Conservation (phyloP, 2,888 invertebrate species). For the Xestia sexstrigata region DNA sequence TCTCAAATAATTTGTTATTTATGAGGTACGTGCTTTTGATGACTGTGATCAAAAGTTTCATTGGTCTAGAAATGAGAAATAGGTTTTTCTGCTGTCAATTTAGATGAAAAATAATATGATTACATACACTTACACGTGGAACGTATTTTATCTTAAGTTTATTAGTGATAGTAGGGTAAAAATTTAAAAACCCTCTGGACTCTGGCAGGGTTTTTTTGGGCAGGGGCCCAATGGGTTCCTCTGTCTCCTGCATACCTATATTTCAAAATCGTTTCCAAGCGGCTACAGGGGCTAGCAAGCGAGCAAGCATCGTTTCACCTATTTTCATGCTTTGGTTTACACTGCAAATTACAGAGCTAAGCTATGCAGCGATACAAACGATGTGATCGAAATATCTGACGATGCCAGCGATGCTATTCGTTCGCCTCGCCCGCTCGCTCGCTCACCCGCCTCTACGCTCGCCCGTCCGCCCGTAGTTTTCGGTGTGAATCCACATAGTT, state of each 20-base stretch:
- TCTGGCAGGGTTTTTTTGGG: background rate
- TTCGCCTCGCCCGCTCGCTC: too few relatives aligned
- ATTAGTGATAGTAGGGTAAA: background rate
- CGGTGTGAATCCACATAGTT: too few relatives aligned
- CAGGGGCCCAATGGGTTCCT: background rate
- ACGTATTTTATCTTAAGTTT: background rate
- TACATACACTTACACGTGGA: background rate
- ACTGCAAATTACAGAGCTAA: too few relatives aligned
- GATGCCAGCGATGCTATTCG: too few relatives aligned
- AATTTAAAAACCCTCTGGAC: too few relatives aligned
- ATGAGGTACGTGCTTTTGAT: background rate
- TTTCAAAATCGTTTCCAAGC: background rate
- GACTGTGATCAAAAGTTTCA: background rate
- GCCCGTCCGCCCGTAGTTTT: too few relatives aligned
- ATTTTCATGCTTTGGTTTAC: too few relatives aligned
- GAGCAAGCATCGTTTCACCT: too few relatives aligned
- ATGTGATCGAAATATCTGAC: too few relatives aligned
- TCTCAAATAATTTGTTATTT: background rate
- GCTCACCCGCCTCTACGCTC: too few relatives aligned
- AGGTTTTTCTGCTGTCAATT: background rate
- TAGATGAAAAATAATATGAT: slow-evolving; percentile 1
- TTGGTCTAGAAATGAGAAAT: slow-evolving; percentile 1
- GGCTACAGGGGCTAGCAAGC: too few relatives aligned
- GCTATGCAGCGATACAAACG: too few relatives aligned
- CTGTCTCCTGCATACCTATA: background rate